Evolutionary conservation across 1,140 invertebrate species (phyloP), one percentile per base, ranked within the genome.

Genomic region (Drosophila setifemur): DNA sequence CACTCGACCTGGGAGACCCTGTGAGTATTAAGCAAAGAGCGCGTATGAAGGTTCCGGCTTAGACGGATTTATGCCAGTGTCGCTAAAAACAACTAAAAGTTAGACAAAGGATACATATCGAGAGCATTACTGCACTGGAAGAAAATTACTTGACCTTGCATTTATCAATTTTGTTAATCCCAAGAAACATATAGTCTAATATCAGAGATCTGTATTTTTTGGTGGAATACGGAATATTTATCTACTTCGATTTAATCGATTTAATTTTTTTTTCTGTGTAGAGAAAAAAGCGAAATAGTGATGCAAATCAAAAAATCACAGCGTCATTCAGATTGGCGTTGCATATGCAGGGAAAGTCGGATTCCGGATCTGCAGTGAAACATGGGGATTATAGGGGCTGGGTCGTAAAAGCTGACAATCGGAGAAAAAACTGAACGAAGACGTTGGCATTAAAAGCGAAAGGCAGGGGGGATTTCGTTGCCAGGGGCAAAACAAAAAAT

Each of bases 1-100:
- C 91, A 93, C 68, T 96, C 95, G 40, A 91, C 93, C 48, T 91
- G 93, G 29, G 96, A 97, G 92, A 95, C 95, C 85, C 86, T 95
- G 96, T 97, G 91, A 96, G 95, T 94, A 57, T 39, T 4, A 37
- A n/a, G 3, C 4, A 14, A 8, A 6, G n/a, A 47, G 4, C 11
- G 16, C 9, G 12, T 26, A 35, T 25, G 11, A 19, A 11, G n/a
- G n/a, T n/a, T n/a, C n/a, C n/a, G n/a, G n/a, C 26, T 31, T 3
- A 33, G 48, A 3, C 21, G 6, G 33, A 61, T 39, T 11, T 14
- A 26, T 52, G 58, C 2, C 12, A 8, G 19, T 23, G 2, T n/a
- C 26, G 26, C 1, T 11, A n/a, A 6, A n/a, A n/a, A 8, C 26
- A 29, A 29, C 9, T n/a, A 29, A 4, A 11, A n/a, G 5, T 2